Evolutionary conservation across 1,140 invertebrate species (phyloP).

Genomic region (Hylaeus anthracinus): DNA sequence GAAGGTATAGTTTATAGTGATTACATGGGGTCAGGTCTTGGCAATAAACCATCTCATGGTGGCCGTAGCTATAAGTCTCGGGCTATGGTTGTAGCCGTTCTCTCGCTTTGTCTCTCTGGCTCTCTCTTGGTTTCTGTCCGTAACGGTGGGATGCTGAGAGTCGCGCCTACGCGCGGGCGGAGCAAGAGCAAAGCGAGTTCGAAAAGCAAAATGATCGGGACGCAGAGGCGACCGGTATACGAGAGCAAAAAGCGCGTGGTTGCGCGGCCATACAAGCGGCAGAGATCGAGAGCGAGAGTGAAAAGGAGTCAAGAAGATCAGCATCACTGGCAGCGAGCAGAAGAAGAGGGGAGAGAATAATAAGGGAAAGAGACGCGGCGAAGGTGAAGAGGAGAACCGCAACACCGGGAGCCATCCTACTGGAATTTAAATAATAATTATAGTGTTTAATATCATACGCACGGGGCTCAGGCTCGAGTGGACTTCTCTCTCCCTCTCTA

Average conservation of each 20-base stretch:
- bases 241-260: constrained; percentile 68
- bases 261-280: constrained; percentile 46
- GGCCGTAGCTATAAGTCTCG: constrained; percentile 72
- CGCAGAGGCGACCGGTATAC: constrained; percentile 62
- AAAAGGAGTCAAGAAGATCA: constrained; percentile 21
- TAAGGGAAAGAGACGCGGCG: constrained; percentile 32
- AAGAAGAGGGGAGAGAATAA: constrained; percentile 34
- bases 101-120: constrained; percentile 23
- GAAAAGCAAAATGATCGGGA: constrained; percentile 75
- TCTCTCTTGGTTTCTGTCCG: constrained; percentile 14
- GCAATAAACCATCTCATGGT: constrained; percentile 79
- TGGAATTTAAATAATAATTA: constrained; percentile 82
- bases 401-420: constrained; percentile 81
- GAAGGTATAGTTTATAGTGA: constrained; percentile 81
- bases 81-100: constrained; percentile 57
- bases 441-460: constrained; percentile 81
- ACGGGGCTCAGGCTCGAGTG: constrained; percentile 57
- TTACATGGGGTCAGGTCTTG: constrained; percentile 80
- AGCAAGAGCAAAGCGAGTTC: constrained; percentile 77
- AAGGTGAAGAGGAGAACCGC: constrained; percentile 59
- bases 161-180: constrained; percentile 77
- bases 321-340: constrained; percentile 34
- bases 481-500: constrained; percentile 13
- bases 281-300: constrained; percentile 43
- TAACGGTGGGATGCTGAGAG: constrained; percentile 45